Base-by-base conservation (phyloP, 2,888 invertebrate genomes). In the Nemoura dubitans region DNA sequence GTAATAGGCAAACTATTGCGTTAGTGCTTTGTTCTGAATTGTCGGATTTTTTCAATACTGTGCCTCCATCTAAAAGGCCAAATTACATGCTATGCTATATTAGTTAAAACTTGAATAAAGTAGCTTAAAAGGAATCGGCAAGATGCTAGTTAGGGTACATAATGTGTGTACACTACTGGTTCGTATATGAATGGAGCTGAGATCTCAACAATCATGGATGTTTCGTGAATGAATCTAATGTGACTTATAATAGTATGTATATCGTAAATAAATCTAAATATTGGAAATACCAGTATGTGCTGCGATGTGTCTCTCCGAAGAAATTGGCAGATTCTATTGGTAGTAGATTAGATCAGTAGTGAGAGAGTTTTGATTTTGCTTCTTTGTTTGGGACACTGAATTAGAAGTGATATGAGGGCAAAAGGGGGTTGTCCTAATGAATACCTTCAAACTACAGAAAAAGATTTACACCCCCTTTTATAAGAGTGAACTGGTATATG, bases 41-140 rank as follows among this genome's bases (percentile, higher is more conserved):
- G 3, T 59, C 14, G 16, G 14, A 59, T 21, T 59, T 3, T 59
- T 21, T 59, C 14, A 59, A 16, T 59, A 59, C 59, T 1, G 59
- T 59, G 59, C 59, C 59, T 59, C 14, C 59, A 59, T 59, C 59
- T 59, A 59, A 59, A 59, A 59, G 59, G 59, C 59, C 59, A 59
- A 59, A 59, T 59, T 59, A 59, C 59, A 59, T 59, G 59, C 59
- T 59, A 59, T 59, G 59, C 59, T 59, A 59, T 59, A 59, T 21
- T 59, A 59, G 59, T 59, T 59, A 59, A 59, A 59, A 59, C 59
- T 59, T 59, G 59, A 59, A 59, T 59, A 59, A 59, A 59, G 59
- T 59, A 59, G 59, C 59, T 59, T 59, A 59, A 59, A 59, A 59
- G 59, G 59, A 21, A 21, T 59, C 21, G 14, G 59, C 59, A 59